Evolutionary conservation across 1,140 invertebrate species (phyloP), one percentile per base, ranked within the genome.

Genomic region (Drosophila albomicans): DNA sequence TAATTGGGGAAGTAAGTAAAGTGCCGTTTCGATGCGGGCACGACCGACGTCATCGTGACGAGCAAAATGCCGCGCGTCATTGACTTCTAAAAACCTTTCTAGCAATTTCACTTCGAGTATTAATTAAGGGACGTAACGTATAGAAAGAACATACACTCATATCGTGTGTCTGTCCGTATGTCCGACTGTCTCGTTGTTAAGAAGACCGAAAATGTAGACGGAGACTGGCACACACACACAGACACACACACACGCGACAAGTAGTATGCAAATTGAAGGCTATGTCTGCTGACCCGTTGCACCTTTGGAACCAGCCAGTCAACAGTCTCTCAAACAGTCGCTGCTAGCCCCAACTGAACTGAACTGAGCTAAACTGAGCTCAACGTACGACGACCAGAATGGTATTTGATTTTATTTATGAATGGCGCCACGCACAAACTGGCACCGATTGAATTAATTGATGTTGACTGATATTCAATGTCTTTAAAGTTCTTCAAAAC

Each of bases 351-450:
- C 20, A 25, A 25, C 20, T 25, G 20, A 25, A 25, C 20, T 41
- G 15, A 41, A n/a, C 30, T 51, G 16, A 13, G 48, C 52, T 5
- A 16, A 16, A 11, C 52, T 57, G 8, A 20, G 32, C n/a, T 35
- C 15, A 57, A 41, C 11, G 51, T 54, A 51, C 10, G 20, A 51
- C 52, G 25, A n/a, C 20, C 20, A 25, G 10, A 49, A 49, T 73
- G 54, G 41, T 63, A 70, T 49, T 56, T 67, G 32, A 57, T 78
- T 65, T 79, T 75, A 57, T 84, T 84, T 78, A 87, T 88, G 78
- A 77, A 82, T 79, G 73, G 74, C 84, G 67, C 80, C 84, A 65
- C 82, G 84, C 84, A 88, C 84, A 78, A 84, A 84, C 73, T 89
- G 85, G 80, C 80, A 89, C 81, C 65, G 66, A 74, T 78, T 86